Percentiles rank a stretch among this genome's conserved stretches.
These are phyloP conservation scores for Ochropleura leucogaster DNA, from an alignment of 2,888 invertebrate species.

Conservation along the genomic window DNA sequence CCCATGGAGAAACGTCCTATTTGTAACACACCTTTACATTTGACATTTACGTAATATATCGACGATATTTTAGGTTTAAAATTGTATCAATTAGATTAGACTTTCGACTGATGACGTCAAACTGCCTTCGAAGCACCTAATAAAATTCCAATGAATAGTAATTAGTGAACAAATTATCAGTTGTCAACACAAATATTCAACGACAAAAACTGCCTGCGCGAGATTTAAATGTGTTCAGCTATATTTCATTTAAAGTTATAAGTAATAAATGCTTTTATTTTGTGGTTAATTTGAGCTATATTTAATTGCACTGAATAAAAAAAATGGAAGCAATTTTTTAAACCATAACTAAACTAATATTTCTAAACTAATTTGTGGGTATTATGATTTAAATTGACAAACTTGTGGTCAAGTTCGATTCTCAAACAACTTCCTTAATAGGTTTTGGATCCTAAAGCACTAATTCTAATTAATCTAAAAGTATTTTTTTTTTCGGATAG, in stretches of 20 bases:
- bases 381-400: slow-evolving; percentile 17
- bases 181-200: slow-evolving; percentile 14
- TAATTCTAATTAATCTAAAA: not conserved
- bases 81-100: not conserved
- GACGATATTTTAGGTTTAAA: not conserved
- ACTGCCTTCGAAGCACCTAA: not conserved
- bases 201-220: slow-evolving; percentile 26
- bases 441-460: not conserved
- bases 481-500: not conserved
- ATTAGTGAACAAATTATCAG: slow-evolving; percentile 34
- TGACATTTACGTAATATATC: not conserved
- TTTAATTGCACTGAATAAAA: not conserved
- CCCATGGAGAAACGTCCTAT: not conserved
- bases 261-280: not conserved
- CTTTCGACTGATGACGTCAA: not conserved
- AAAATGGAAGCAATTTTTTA: not conserved
- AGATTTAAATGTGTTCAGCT: slow-evolving; percentile 17
- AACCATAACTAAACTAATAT: not conserved
- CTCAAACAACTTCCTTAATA: slow-evolving; percentile 9
- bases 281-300: not conserved
- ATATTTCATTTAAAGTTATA: slow-evolving; percentile 9
- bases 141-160: slow-evolving; percentile 21
- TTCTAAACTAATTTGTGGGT: slow-evolving; percentile 6
- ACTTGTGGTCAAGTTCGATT: slow-evolving; percentile 11
- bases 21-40: not conserved